Evolutionary conservation across 2,888 invertebrate genomes (phyloP).

Genomic region (Eueremaeus valkanovi): DNA sequence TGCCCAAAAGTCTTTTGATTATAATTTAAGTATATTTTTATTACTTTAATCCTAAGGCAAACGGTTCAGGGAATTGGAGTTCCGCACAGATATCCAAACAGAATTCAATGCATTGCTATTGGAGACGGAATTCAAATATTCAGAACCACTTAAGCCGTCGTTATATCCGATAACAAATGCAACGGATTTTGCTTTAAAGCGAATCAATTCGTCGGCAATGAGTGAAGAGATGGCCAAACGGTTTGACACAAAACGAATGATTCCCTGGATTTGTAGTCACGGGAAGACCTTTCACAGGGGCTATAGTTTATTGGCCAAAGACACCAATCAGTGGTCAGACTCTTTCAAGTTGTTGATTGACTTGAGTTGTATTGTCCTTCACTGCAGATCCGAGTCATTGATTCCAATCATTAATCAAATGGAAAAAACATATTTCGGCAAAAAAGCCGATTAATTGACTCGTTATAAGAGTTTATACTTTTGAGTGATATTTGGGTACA

Average conservation of each 20-base stretch:
- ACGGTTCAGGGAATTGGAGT: not conserved
- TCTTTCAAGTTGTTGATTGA: not conserved
- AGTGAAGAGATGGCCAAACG: not conserved
- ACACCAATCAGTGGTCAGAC: not conserved
- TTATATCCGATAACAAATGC: slow-evolving; percentile 30
- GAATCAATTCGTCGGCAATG: not conserved
- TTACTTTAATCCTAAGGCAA: not conserved
- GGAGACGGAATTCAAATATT: not conserved
- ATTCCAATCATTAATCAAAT: not conserved
- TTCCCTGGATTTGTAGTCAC: slow-evolving; percentile 22
- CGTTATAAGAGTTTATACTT: too few species aligned
- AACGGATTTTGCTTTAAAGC: not conserved
- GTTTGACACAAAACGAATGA: slow-evolving; percentile 24
- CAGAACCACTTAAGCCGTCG: not conserved
- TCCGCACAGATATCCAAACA: slow-evolving; percentile 1
- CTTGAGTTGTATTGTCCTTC: not conserved
- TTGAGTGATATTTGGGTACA: too few species aligned
- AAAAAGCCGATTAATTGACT: too few species aligned
- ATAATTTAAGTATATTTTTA: too few species aligned
- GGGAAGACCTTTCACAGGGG: slow-evolving; percentile 7
- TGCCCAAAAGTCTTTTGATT: not conserved
- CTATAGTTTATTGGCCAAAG: not conserved
- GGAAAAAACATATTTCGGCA: not conserved
- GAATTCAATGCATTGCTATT: not conserved
- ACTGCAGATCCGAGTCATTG: not conserved